Conservation (phyloP, 2,113 vertebrate species). For the Trinectes maculatus region DNA sequence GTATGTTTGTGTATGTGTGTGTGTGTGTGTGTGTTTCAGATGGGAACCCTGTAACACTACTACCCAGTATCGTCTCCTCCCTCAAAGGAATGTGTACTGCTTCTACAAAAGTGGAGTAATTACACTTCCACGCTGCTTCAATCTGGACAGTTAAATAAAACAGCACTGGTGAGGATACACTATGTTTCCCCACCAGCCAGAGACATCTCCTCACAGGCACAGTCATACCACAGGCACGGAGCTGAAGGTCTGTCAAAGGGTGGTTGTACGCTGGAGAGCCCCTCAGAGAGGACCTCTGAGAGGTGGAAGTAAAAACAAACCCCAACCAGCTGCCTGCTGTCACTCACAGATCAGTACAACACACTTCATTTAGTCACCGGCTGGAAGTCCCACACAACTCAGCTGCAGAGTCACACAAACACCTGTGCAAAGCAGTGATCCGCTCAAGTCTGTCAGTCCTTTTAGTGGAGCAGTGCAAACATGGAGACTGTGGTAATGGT, state of each 20-base stretch:
- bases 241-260: background rate
- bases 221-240: background rate
- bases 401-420: background rate
- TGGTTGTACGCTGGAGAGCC: background rate
- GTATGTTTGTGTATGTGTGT: background rate
- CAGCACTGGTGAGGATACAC: background rate
- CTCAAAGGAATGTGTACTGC: slow-evolving; percentile 13
- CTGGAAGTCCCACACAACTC: background rate
- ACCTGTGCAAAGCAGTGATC: background rate
- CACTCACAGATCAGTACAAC: slow-evolving; percentile 26
- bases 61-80: slow-evolving; percentile 13
- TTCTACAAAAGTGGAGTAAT: background rate
- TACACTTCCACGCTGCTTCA: slow-evolving; percentile 2
- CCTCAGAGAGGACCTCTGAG: slow-evolving; percentile 18
- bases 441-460: background rate
- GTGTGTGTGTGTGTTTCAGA: slow-evolving; percentile 1
- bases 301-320: slow-evolving; percentile 11
- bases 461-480: background rate
- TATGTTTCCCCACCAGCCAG: background rate
- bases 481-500: background rate
- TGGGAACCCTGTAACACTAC: background rate
- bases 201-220: slow-evolving; percentile 5
- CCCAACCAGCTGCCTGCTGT: slow-evolving; percentile 41
- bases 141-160: slow-evolving; percentile 37
- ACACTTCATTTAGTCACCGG: background rate